Base-by-base conservation (phyloP, 2,888 invertebrate species). In the Chalcis sispes region DNA sequence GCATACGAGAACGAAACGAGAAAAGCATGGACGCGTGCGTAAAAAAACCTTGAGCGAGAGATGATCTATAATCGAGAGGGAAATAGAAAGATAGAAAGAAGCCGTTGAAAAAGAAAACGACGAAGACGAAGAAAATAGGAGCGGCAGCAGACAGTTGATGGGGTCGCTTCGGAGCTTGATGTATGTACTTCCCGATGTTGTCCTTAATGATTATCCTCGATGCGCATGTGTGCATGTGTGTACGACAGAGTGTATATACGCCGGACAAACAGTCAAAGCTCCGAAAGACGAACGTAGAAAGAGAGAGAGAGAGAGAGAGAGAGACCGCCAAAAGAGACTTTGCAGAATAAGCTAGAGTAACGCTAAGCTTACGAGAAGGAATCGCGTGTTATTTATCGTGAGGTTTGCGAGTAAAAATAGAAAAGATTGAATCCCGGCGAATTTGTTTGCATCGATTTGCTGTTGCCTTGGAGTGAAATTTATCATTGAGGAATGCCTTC, bases 181-280 rank as follows among this genome's bases (percentile, higher is more conserved):
- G 75, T 75, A 81, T 79, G 70, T 75, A 76, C 79, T 80, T 77
- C 61, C 72, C 32, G 78, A 76, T 79, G 79, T 71, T 77, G 80
- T 78, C 75, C 78, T 79, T 80, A 81, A 81, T 81, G 82, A 82
- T 82, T 79, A 79, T 79, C 76, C 62, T 46, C n/a, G 42, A 62
- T 64, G 69, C 36, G 15, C 52, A 29, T 50, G 25, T 23, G 66
- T 18, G 50, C 18, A 1, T 36, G 18, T 40, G 58, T 20, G 20
- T 32, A 20, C 32, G 7, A n/a, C n/a, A n/a, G n/a, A n/a, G n/a
- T 56, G n/a, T 32, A n/a, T 32, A 25, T 32, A n/a, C 13, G 15
- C 23, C 54, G 25, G 72, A 70, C 32, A 56, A 52, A 66, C n/a
- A 1, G 23, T 36, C 59, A 20, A 20, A 32, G 32, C 56, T 54